These are phyloP conservation scores for Scaptodrosophila lebanonensis DNA, from an alignment of 1,140 invertebrate species.

Conservation along the genomic window DNA sequence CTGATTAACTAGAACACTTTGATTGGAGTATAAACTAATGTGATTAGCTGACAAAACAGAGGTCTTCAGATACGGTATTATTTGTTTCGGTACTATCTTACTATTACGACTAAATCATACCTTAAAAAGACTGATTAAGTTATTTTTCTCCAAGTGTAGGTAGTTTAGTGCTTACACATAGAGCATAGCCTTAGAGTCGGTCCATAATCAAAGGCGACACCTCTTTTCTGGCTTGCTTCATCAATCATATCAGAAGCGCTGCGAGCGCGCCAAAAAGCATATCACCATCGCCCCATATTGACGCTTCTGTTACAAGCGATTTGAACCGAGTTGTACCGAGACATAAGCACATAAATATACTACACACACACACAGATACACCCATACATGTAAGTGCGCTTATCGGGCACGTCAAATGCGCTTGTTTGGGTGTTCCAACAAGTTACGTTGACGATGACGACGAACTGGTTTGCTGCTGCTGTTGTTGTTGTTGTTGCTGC, in stretches of 20 bases:
- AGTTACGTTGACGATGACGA: constrained; percentile 29
- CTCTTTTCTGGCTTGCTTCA: constrained; percentile 57
- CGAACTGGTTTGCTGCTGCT: constrained; percentile 53
- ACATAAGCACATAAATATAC: not conserved
- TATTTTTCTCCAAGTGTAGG: no score
- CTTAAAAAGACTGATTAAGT: no score
- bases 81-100: no score
- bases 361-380: constrained; percentile 4
- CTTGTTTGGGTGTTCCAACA: constrained; percentile 56
- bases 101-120: no score
- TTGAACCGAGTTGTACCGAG: not conserved
- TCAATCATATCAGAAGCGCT: constrained; percentile 42
- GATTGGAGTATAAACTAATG: no score
- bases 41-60: no score
- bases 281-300: constrained; percentile 19
- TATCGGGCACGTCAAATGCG: constrained; percentile 52
- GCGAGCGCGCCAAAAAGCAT: constrained; percentile 1
- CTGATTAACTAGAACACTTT: no score
- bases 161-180: no score
- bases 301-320: constrained; percentile 47
- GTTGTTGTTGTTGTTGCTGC: no score
- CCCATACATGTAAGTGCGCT: constrained; percentile 48
- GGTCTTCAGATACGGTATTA: no score
- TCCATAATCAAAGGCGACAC: constrained; percentile 31
- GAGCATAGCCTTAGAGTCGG: not conserved